phyloP scores from a whole-genome alignment of 2,797 vertebrate species.

The Oryzias dopingdopingensis region DNA sequence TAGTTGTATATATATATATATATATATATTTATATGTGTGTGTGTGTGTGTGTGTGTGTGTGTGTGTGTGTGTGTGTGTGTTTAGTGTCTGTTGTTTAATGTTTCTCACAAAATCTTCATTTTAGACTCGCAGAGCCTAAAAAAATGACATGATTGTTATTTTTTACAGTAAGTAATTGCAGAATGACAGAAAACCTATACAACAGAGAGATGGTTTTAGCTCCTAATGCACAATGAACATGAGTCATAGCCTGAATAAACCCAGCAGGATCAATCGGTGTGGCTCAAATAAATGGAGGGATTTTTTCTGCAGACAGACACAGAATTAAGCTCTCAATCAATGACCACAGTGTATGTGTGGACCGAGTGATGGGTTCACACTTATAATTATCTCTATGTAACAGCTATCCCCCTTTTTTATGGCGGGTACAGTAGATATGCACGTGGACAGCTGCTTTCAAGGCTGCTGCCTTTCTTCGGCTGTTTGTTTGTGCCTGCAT shows the following conservation, averaged over 20 bases:
- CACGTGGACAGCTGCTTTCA: constrained; percentile 14
- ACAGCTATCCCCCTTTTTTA: constrained; percentile 35
- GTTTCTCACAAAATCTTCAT: constrained; percentile 1
- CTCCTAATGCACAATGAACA: constrained; percentile 47
- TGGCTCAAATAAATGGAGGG: constrained; percentile 58
- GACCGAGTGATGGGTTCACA: constrained; percentile 43
- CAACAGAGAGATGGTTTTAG: constrained; percentile 44
- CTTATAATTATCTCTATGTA: constrained; percentile 58
- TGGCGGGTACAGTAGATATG: constrained; percentile 19
- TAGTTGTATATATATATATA: too few relatives aligned
- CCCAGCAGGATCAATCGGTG: constrained; percentile 56
- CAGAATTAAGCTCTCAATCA: constrained; percentile 67
- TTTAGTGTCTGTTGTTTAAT: too few relatives aligned
- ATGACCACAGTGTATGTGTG: constrained; percentile 42
- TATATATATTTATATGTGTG: too few relatives aligned
- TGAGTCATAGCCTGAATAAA: constrained; percentile 58
- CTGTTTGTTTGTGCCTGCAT: constrained; percentile 19
- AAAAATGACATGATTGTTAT: constrained; percentile 14
- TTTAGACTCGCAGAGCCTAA: constrained; percentile 19
- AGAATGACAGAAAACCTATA: constrained; percentile 56
- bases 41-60: too few relatives aligned
- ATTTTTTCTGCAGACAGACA: constrained; percentile 61
- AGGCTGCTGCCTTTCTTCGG: constrained; percentile 7
- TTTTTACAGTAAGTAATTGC: constrained; percentile 49
- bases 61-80: too few relatives aligned